Percentiles rank a stretch among this genome's conserved stretches.
Conservation (phyloP, 2,113 vertebrate genomes). For the Tragelaphus scriptus region DNA sequence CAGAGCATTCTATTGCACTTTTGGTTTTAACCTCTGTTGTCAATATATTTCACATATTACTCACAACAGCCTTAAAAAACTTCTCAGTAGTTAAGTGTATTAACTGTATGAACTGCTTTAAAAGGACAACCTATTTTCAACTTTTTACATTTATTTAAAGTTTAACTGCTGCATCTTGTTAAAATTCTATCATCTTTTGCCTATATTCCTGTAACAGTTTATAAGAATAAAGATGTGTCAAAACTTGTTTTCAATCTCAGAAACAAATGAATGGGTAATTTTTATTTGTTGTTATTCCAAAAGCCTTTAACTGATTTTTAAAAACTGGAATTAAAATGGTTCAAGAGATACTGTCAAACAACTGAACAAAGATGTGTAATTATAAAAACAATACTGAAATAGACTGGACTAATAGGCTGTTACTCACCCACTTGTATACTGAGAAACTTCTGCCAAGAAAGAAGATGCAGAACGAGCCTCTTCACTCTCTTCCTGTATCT, state of each 20-base stretch:
- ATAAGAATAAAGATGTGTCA: background rate
- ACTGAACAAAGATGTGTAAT: background rate
- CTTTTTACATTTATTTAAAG: constrained; percentile 43
- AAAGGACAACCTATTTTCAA: background rate
- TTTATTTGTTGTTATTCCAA: background rate
- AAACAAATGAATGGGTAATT: background rate
- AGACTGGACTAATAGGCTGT: background rate
- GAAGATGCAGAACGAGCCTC: constrained; percentile 85
- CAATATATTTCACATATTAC: background rate
- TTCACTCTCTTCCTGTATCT: constrained; percentile 82
- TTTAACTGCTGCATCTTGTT: background rate
- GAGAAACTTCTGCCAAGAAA: constrained; percentile 83
- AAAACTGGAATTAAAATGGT: constrained; percentile 28
- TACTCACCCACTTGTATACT: constrained; percentile 86
- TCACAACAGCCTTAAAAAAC: background rate
- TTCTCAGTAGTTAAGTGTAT: background rate
- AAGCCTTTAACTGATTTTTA: background rate
- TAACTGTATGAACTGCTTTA: background rate
- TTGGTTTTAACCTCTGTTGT: background rate
- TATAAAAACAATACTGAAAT: background rate
- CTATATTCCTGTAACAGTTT: background rate
- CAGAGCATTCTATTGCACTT: background rate
- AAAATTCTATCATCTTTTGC: constrained; percentile 9
- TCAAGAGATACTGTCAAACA: background rate
- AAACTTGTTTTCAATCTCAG: constrained; percentile 12